phyloP scores from a whole-genome alignment of 2,888 invertebrate genomes.

The Phorcus lineatus region DNA sequence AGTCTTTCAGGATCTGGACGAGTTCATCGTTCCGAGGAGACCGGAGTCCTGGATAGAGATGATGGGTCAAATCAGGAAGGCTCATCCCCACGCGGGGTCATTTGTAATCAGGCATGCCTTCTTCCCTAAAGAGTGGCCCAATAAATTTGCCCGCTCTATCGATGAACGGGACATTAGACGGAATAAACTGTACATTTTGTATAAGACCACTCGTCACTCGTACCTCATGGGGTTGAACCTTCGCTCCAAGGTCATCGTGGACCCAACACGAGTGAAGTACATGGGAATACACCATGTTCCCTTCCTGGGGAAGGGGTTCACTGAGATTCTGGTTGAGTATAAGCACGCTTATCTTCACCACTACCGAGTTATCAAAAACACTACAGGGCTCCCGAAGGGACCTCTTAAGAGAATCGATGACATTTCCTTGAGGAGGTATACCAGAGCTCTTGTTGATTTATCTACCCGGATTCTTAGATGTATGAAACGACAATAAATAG shows the following conservation, averaged over 20 bases:
- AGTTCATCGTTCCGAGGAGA: background rate
- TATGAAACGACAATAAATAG: too few species aligned
- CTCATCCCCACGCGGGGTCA: background rate
- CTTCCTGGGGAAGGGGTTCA: background rate
- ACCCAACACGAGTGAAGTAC: background rate
- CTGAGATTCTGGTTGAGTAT: background rate
- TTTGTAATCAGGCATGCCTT: background rate
- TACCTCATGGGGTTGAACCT: background rate
- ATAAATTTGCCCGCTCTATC: background rate
- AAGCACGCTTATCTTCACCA: background rate
- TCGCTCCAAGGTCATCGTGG: background rate
- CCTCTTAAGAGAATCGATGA: too few species aligned
- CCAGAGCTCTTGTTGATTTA: too few species aligned
- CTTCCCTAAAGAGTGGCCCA: background rate
- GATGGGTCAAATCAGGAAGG: background rate
- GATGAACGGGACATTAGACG: background rate
- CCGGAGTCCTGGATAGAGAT: background rate
- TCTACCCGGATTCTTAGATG: too few species aligned
- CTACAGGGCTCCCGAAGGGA: too few species aligned
- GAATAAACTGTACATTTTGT: background rate
- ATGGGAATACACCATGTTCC: background rate
- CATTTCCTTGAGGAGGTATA: too few species aligned
- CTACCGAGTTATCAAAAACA: background rate
- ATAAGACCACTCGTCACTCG: background rate
- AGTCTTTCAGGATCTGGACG: constrained; percentile 4